Conservation (phyloP, 2,888 invertebrate species). For the Morinoia aosen region DNA sequence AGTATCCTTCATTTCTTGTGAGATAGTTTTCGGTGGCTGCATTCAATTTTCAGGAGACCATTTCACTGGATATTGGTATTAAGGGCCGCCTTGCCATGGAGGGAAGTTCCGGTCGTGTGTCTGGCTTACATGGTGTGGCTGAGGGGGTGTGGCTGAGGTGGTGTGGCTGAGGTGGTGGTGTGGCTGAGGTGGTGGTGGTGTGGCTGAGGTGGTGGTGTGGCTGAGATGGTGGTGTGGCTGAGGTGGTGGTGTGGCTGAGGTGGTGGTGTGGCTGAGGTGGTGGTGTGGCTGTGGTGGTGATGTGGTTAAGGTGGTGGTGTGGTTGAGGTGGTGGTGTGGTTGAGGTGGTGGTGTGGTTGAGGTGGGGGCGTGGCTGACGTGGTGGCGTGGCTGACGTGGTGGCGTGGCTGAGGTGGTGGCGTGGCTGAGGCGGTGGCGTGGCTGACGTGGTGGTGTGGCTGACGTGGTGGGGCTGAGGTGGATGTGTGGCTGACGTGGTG, state of each 20-base stretch:
- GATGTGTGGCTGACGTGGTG: not conserved
- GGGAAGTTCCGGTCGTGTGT: not conserved
- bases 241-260: not conserved
- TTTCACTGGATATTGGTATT: not conserved
- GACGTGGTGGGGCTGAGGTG: not conserved
- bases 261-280: not conserved
- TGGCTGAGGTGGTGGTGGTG: too few relatives aligned
- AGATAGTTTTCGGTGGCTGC: not conserved
- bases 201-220: too few relatives aligned
- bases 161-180: not conserved
- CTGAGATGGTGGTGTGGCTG: not conserved
- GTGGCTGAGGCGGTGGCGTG: too few relatives aligned
- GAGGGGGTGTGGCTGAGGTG: not conserved
- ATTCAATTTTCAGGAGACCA: not conserved
- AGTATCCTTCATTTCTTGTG: not conserved
- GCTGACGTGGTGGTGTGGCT: too few relatives aligned
- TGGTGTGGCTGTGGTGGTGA: too few relatives aligned
- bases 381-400: too few relatives aligned
- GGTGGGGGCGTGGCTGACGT: not conserved
- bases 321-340: too few relatives aligned
- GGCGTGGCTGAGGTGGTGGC: too few relatives aligned
- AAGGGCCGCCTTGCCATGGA: not conserved
- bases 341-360: not conserved
- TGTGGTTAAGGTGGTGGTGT: too few relatives aligned
- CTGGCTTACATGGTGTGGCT: not conserved